Evolutionary conservation across 2,113 vertebrate genomes (phyloP).

Genomic region (Columba livia): DNA sequence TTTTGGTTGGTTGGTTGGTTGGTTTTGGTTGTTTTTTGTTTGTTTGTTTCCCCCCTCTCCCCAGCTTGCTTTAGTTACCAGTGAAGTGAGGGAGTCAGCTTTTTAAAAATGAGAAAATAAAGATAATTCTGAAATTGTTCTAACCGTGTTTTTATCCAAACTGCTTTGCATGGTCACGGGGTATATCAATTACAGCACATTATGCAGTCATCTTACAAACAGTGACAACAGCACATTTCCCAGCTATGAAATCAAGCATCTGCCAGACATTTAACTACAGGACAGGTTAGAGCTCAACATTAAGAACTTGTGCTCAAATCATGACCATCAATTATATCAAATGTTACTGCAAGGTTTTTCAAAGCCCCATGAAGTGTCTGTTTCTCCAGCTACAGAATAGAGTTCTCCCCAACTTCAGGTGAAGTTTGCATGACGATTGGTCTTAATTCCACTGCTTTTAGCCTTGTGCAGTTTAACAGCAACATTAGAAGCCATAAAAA

Average conservation of each 20-base stretch:
- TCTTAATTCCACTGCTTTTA: background rate
- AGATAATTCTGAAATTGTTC: background rate
- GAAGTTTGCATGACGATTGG: background rate
- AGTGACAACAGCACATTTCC: background rate
- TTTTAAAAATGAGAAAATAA: background rate
- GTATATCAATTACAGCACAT: background rate
- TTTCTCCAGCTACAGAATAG: background rate
- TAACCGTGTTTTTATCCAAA: background rate
- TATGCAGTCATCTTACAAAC: background rate
- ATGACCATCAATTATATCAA: background rate
- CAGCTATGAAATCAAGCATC: background rate
- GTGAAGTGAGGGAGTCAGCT: background rate
- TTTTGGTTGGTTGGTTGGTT: too few relatives aligned
- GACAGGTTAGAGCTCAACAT: background rate
- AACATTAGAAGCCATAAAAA: background rate
- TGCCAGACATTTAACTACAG: background rate
- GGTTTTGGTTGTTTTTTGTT: too few relatives aligned
- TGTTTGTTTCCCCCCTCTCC: background rate
- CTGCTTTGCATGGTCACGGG: background rate
- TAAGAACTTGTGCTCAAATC: background rate
- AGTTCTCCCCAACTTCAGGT: background rate
- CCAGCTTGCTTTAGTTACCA: background rate
- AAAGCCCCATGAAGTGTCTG: background rate
- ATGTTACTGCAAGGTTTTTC: background rate
- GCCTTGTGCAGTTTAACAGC: background rate